Conservation (phyloP, 2,797 vertebrate species). For the Martes flavigula region DNA sequence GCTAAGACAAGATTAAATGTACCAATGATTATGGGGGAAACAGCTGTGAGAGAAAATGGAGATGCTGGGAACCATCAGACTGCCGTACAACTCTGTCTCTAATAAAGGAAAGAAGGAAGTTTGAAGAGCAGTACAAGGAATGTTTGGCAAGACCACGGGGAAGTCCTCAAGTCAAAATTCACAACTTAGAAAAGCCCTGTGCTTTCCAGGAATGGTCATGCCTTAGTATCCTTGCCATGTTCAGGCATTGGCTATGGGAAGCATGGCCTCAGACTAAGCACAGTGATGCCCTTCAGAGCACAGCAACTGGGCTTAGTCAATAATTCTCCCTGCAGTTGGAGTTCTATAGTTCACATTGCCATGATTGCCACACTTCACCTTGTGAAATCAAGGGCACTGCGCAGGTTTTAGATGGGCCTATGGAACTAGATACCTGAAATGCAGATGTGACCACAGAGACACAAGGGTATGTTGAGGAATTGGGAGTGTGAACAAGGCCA, state of each 20-base stretch:
- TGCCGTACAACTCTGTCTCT: not conserved
- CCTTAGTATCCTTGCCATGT: accelerated
- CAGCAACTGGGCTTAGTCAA: not conserved
- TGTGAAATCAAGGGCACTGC: not conserved
- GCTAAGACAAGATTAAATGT: not conserved
- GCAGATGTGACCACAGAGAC: not conserved
- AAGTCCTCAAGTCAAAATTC: not conserved
- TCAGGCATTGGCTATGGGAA: not conserved
- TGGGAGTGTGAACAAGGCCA: not conserved
- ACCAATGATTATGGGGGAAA: not conserved
- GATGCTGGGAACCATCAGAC: not conserved
- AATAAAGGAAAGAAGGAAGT: not conserved
- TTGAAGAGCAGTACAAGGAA: not conserved
- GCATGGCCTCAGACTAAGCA: not conserved
- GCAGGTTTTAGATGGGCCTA: not conserved
- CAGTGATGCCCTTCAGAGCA: not conserved
- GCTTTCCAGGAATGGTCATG: not conserved
- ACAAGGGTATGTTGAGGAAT: not conserved
- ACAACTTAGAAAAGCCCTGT: not conserved
- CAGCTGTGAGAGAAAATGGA: not conserved
- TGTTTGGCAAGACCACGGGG: not conserved
- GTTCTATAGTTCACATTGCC: not conserved
- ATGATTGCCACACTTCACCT: not conserved
- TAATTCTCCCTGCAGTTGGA: not conserved
- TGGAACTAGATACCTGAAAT: not conserved